Evolutionary conservation across 2,888 invertebrate genomes (phyloP).

Genomic region (Synergus japonicus): DNA sequence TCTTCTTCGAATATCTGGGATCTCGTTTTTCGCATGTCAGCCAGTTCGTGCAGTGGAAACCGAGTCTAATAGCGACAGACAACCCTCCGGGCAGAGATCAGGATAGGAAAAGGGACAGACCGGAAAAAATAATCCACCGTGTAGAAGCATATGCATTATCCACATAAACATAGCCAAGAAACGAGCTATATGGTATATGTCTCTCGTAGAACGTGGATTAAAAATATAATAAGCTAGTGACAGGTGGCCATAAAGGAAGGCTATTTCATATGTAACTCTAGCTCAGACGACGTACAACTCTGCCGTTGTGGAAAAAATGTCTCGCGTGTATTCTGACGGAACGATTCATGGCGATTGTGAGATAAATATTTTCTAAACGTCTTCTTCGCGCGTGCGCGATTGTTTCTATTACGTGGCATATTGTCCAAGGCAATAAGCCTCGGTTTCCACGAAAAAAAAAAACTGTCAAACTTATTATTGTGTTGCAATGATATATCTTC

Average conservation of each 20-base stretch:
- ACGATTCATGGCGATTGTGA: constrained; percentile 1
- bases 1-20: background rate
- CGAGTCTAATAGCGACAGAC: constrained; percentile 56
- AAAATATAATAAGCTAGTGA: constrained; percentile 14
- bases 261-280: background rate
- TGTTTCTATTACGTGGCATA: background rate
- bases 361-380: background rate
- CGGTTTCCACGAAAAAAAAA: background rate
- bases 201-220: background rate
- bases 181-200: background rate
- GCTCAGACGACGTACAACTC: background rate
- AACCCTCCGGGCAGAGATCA: constrained; percentile 53
- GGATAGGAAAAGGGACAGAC: constrained; percentile 9
- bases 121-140: background rate
- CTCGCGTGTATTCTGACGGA: background rate
- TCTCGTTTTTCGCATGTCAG: constrained; percentile 10
- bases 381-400: constrained; percentile 2
- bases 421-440: background rate
- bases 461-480: background rate
- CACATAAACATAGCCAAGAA: background rate
- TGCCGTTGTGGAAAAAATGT: constrained; percentile 15
- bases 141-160: background rate
- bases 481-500: background rate
- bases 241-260: constrained; percentile 21
- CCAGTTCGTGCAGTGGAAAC: constrained; percentile 26